Conservation (phyloP, 2,797 vertebrate species). For the Ctenopoma multispine region DNA sequence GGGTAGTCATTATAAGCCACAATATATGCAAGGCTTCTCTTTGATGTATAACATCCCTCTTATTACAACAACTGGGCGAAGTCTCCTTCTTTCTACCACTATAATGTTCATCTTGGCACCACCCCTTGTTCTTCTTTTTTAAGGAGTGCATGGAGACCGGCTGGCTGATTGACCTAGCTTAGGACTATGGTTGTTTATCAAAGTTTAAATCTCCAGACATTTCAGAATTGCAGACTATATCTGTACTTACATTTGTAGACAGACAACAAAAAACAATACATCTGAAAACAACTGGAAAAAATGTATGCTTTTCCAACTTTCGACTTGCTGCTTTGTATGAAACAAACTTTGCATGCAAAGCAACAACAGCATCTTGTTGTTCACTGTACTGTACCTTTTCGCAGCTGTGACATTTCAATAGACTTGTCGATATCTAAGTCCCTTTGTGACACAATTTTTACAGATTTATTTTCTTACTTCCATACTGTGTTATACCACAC, state of each 20-base stretch:
- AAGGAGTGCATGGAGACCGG: constrained; percentile 43
- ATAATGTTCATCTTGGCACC: constrained; percentile 55
- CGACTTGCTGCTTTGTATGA: background rate
- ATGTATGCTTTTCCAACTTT: no score
- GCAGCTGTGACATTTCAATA: no score
- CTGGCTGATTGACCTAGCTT: constrained; percentile 8
- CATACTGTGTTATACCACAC: no score
- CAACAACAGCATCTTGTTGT: no score
- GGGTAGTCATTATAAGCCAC: constrained; percentile 76
- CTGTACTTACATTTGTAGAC: background rate
- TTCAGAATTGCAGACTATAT: background rate
- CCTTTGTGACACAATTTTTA: no score
- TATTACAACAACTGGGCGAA: constrained; percentile 73
- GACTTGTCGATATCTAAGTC: no score
- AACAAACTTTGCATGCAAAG: background rate
- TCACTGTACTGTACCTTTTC: no score
- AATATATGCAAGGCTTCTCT: constrained; percentile 53
- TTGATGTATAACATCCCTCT: constrained; percentile 69
- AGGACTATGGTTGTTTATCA: constrained; percentile 17
- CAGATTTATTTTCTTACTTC: no score
- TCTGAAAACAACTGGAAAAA: background rate
- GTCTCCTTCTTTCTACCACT: constrained; percentile 47
- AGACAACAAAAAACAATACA: background rate
- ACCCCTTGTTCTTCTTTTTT: constrained; percentile 54
- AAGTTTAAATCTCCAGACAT: constrained; percentile 11